phyloP scores from a whole-genome alignment of 2,797 vertebrate genomes.

The Sciurus carolinensis region DNA sequence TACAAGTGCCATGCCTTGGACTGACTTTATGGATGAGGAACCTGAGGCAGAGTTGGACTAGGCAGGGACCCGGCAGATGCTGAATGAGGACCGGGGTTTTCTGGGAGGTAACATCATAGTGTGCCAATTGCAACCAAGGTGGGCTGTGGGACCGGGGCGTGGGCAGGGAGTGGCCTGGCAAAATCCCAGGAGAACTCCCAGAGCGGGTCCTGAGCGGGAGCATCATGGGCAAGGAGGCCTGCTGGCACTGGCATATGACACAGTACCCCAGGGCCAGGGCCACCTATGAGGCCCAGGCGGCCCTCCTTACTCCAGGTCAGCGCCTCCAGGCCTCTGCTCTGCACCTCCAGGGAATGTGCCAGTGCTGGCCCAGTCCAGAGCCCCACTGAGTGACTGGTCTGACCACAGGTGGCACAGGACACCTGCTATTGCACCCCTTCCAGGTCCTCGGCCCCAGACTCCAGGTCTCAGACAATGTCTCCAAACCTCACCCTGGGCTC shows the following conservation, averaged over 20 bases:
- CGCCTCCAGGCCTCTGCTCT: neutral
- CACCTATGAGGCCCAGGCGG: neutral
- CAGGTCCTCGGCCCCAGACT: neutral
- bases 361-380: neutral
- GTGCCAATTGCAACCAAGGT: neutral
- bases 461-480: neutral
- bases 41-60: neutral
- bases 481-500: neutral
- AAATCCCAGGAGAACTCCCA: neutral
- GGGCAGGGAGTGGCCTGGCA: neutral
- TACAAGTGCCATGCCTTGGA: neutral
- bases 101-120: neutral
- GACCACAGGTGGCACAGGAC: neutral
- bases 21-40: neutral
- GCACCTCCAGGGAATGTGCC: neutral
- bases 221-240: neutral
- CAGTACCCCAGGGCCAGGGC: neutral
- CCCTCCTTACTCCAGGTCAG: neutral
- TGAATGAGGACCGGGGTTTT: neutral
- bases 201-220: neutral
- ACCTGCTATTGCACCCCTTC: neutral
- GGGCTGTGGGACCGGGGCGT: neutral
- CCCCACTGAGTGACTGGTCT: neutral
- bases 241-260: neutral
- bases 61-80: neutral